phyloP scores from a whole-genome alignment of 1,140 invertebrate species.

The Thaumetopoea pityocampa region DNA sequence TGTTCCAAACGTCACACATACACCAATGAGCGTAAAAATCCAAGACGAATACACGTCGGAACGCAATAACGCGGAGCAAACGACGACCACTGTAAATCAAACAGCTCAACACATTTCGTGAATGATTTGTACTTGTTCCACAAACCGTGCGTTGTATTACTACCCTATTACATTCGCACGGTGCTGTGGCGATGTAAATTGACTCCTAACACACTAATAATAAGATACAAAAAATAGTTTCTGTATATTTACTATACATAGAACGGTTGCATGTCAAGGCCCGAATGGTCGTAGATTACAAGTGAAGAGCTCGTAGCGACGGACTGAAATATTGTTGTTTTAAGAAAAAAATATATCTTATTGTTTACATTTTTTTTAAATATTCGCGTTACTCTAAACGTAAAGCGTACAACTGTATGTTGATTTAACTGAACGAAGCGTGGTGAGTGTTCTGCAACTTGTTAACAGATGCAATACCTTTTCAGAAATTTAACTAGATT shows the following conservation, averaged over 20 bases:
- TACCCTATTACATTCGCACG: conserved; percentile 9
- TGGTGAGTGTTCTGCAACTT: conserved; percentile 3
- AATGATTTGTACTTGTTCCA: conserved; percentile 52
- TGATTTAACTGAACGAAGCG: conserved; percentile 9
- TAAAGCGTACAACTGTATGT: conserved; percentile 3
- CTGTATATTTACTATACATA: conserved; percentile 1
- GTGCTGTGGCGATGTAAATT: conserved; percentile 9
- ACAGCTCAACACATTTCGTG: conserved; percentile 35
- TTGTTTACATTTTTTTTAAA: conserved; percentile 9
- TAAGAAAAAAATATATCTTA: conserved; percentile 9
- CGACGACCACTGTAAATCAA: conserved; percentile 23
- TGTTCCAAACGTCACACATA: conserved; percentile 1
- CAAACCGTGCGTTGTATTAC: conserved; percentile 34
- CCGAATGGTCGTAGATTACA: conserved; percentile 18
- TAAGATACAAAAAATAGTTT: conserved; percentile 6
- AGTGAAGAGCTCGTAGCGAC: conserved; percentile 16
- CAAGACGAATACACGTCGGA: conserved; percentile 19
- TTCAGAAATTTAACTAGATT: no score
- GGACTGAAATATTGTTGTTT: conserved; percentile 11
- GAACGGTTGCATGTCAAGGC: conserved; percentile 26
- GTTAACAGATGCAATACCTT: neutral
- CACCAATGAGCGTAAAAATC: conserved; percentile 4
- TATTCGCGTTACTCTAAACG: conserved; percentile 4
- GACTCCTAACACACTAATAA: neutral
- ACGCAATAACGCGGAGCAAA: conserved; percentile 21